Conservation (phyloP, 2,888 invertebrate genomes). For the Hoplodrina ambigua region DNA sequence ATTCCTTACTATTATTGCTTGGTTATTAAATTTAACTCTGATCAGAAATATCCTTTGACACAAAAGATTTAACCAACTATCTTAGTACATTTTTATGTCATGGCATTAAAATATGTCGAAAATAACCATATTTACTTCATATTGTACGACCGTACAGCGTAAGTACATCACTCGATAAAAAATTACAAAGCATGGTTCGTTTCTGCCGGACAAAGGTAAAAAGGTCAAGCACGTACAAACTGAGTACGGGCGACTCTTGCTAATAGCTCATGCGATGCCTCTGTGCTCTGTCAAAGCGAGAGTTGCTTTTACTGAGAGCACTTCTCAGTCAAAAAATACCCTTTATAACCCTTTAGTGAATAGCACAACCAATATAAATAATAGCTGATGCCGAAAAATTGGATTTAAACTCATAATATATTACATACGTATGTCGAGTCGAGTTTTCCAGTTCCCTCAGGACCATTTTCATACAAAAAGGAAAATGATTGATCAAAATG, state of each 20-base stretch:
- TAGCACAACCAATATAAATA: too few species aligned
- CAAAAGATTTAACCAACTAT: too few species aligned
- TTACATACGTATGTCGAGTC: background rate
- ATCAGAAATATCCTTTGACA: too few species aligned
- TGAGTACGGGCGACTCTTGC: background rate
- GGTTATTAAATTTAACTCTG: too few species aligned
- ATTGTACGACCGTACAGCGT: background rate
- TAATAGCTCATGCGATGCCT: constrained; percentile 4
- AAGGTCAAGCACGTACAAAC: background rate
- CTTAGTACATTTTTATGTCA: too few species aligned
- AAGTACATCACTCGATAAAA: background rate
- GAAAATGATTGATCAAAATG: constrained; percentile 1
- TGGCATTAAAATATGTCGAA: background rate
- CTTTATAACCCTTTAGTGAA: too few species aligned
- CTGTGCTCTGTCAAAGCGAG: background rate
- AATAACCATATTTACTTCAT: too few species aligned
- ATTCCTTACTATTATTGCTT: too few species aligned
- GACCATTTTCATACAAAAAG: background rate
- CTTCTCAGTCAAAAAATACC: background rate
- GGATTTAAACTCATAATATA: background rate
- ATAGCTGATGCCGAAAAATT: background rate
- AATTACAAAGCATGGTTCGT: background rate
- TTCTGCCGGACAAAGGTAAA: constrained; percentile 7
- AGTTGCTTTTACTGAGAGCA: background rate
- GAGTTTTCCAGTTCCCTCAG: background rate